Conservation (phyloP, 1,140 invertebrate species). For the Wasmannia auropunctata region DNA sequence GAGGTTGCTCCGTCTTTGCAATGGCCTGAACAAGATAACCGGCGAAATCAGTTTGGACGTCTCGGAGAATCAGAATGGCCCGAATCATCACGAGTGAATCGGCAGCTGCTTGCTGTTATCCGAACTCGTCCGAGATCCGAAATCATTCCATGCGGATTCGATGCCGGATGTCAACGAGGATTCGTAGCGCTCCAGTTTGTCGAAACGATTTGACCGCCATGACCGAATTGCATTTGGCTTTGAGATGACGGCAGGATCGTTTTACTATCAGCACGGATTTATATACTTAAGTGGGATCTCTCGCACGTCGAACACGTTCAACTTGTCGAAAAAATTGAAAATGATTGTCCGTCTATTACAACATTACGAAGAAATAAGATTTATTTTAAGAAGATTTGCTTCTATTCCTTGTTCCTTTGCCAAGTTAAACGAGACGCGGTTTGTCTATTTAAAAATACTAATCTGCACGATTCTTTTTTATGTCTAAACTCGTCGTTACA, state of each 20-base stretch:
- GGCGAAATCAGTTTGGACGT: conserved; percentile 62
- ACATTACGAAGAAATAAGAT: conserved; percentile 12
- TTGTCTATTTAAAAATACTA: too few relatives aligned
- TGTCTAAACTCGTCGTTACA: too few relatives aligned
- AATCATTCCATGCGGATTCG: conserved; percentile 31
- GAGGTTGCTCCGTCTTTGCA: conserved; percentile 73
- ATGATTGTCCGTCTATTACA: neutral
- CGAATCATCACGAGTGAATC: conserved; percentile 43
- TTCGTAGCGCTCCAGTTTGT: neutral
- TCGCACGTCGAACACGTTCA: neutral
- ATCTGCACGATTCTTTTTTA: too few relatives aligned
- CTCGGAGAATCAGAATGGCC: neutral
- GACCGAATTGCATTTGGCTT: conserved; percentile 11
- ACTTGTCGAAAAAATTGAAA: neutral
- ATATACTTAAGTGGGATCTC: conserved; percentile 27
- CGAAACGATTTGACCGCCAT: neutral
- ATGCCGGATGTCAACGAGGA: conserved; percentile 27
- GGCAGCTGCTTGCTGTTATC: neutral
- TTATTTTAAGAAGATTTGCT: neutral
- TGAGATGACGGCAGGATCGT: conserved; percentile 31
- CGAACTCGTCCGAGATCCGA: conserved; percentile 21
- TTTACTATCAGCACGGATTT: conserved; percentile 40
- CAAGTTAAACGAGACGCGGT: neutral
- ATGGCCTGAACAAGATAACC: conserved; percentile 65
- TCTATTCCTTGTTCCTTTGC: neutral